Evolutionary conservation across 2,797 vertebrate genomes (phyloP).

Genomic region (Acridotheres tristis): DNA sequence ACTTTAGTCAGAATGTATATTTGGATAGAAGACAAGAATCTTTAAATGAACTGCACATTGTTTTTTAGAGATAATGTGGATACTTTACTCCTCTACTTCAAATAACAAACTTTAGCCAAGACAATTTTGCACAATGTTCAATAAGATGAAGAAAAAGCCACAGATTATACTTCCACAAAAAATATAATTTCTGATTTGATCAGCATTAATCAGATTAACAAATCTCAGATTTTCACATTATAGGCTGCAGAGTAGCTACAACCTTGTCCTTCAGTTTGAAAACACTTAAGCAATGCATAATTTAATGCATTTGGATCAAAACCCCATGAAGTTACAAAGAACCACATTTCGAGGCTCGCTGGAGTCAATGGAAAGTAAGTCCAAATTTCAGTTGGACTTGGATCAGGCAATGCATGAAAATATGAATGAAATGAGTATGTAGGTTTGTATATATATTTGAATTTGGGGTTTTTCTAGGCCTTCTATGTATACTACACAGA

Average conservation of each 20-base stretch:
- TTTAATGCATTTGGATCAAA: not conserved
- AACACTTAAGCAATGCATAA: not conserved
- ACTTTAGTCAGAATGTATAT: not conserved
- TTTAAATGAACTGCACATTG: accelerated
- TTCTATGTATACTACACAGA: not conserved
- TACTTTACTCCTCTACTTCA: not conserved
- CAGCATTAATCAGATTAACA: not conserved
- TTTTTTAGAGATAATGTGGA: not conserved
- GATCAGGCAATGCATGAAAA: not conserved
- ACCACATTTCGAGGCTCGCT: not conserved
- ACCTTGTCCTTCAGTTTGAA: not conserved
- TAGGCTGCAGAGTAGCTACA: not conserved
- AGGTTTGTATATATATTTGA: not conserved
- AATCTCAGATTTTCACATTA: not conserved
- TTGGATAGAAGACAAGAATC: slow-evolving; percentile 26
- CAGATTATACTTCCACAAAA: not conserved
- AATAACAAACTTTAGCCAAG: not conserved
- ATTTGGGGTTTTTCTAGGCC: not conserved
- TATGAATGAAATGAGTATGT: not conserved
- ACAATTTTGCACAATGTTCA: not conserved
- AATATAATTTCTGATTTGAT: not conserved
- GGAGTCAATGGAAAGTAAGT: not conserved
- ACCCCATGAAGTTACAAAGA: not conserved
- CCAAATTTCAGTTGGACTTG: not conserved
- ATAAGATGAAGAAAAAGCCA: not conserved